These are phyloP conservation scores for Monochamus alternatus DNA, from an alignment of 2,888 invertebrate genomes.

Conservation along the genomic window DNA sequence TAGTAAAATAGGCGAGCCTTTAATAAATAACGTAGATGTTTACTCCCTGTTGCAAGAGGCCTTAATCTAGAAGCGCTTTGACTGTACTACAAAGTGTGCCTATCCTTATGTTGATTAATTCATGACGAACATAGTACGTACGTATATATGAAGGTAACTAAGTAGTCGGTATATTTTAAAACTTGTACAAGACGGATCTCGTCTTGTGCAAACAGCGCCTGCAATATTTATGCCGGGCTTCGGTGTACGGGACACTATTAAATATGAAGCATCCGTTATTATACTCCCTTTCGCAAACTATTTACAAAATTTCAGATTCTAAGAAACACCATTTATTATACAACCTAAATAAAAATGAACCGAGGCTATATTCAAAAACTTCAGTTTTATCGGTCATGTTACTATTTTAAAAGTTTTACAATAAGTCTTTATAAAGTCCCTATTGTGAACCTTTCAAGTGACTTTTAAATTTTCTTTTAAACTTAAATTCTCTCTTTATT, in stretches of 20 bases:
- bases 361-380: conserved; percentile 35
- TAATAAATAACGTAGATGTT: not conserved
- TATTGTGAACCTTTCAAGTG: conserved; percentile 36
- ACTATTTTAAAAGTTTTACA: conserved; percentile 43
- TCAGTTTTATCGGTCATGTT: conserved; percentile 41
- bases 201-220: conserved; percentile 47
- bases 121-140: conserved; percentile 43
- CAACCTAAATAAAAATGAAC: conserved; percentile 39
- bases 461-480: conserved; percentile 37
- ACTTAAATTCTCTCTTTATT: conserved; percentile 28
- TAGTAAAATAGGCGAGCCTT: too few relatives aligned
- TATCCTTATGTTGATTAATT: conserved; percentile 44
- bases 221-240: conserved; percentile 48
- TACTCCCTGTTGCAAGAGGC: not conserved
- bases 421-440: conserved; percentile 38
- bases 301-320: conserved; percentile 40
- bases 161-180: conserved; percentile 44
- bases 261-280: conserved; percentile 43
- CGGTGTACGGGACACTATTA: conserved; percentile 48
- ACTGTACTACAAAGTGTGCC: conserved; percentile 11
- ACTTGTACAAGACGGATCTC: conserved; percentile 41
- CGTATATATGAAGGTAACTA: conserved; percentile 45
- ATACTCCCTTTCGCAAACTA: conserved; percentile 34
- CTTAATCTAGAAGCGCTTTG: not conserved
- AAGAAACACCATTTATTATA: conserved; percentile 41